phyloP scores from a whole-genome alignment of 2,113 vertebrate genomes.

The Nibea albiflora region DNA sequence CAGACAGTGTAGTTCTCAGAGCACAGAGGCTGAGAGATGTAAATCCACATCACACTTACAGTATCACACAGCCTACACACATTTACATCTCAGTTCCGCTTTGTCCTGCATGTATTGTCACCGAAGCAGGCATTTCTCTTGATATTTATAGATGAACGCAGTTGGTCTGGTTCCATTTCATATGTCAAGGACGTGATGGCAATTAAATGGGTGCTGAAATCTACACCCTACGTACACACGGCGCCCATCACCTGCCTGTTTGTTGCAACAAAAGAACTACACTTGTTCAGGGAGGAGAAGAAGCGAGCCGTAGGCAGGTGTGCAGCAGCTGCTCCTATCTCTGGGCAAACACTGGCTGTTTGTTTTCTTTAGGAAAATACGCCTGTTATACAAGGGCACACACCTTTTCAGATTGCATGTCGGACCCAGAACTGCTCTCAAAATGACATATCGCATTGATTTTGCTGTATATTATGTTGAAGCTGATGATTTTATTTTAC shows the following conservation, averaged over 20 bases:
- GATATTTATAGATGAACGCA: constrained; percentile 19
- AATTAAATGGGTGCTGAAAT: constrained; percentile 74
- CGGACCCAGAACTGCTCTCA: constrained; percentile 54
- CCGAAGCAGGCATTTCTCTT: background rate
- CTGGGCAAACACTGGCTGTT: constrained; percentile 85
- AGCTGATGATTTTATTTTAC: background rate
- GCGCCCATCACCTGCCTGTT: constrained; percentile 68
- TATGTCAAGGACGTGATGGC: constrained; percentile 45
- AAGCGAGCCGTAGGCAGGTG: constrained; percentile 81
- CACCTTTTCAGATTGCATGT: constrained; percentile 56
- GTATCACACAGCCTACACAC: background rate
- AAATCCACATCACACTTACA: background rate
- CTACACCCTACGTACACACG: constrained; percentile 9
- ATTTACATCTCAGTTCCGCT: background rate
- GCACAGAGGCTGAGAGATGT: constrained; percentile 7
- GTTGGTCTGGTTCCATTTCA: constrained; percentile 31
- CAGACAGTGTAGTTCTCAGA: constrained; percentile 12
- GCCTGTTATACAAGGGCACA: constrained; percentile 76
- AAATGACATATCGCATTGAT: constrained; percentile 69
- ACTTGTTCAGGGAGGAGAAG: constrained; percentile 54
- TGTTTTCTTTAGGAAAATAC: constrained; percentile 82
- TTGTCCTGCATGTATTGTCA: background rate
- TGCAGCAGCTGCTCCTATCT: constrained; percentile 84
- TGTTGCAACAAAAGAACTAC: constrained; percentile 74
- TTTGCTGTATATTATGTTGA: constrained; percentile 17